Base-by-base conservation (phyloP, 1,140 invertebrate species). In the Drosophila lini region DNA sequence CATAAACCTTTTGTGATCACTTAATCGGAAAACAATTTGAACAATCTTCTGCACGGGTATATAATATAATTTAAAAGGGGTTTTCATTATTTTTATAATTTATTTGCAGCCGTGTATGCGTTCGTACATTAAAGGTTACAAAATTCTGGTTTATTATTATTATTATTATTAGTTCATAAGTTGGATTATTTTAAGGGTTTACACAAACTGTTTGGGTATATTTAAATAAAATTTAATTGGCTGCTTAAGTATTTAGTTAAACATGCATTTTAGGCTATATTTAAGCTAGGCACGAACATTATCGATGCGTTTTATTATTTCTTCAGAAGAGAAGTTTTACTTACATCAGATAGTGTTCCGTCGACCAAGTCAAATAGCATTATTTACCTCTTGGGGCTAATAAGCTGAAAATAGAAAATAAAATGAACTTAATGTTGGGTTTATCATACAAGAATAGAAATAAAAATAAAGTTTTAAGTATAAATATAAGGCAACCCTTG, bases 281-380 rank as follows among this genome's bases (percentile, higher is more conserved):
- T 71, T 58, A 70, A 48, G 68, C 62, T 67, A 45, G 63, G 65
- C 53, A 70, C 44, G n/a, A 47, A 71, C 34, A 57, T 40, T 70
- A 57, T 69, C 45, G 52, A 32, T 57, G 31, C 25, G n/a, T 34
- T 41, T 70, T 59, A 59, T 48, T 41, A 6, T 19, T 22, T 15
- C 3, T 15, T 47, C 2, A 9, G 10, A 16, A 34, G 15, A 36
- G 4, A 19, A 28, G 6, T 19, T 19, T 41, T 38, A 71, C 68
- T 71, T 48, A 71, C 68, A 16, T 70, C 13, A 70, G 42, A 70
- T 48, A 31, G 10, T 48, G 47, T 71, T 58, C 34, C 65, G 65
- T 71, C 68, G 67, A 48, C 42, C 52, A 70, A 48, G 65, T 70
- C 68, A 70, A 71, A 41, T 28, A 45, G 34, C 68, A 71, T 71